These are phyloP conservation scores for Eucidaris tribuloides DNA, from an alignment of 35 echinoderm and acorn worm genomes.

Conservation along the genomic window DNA sequence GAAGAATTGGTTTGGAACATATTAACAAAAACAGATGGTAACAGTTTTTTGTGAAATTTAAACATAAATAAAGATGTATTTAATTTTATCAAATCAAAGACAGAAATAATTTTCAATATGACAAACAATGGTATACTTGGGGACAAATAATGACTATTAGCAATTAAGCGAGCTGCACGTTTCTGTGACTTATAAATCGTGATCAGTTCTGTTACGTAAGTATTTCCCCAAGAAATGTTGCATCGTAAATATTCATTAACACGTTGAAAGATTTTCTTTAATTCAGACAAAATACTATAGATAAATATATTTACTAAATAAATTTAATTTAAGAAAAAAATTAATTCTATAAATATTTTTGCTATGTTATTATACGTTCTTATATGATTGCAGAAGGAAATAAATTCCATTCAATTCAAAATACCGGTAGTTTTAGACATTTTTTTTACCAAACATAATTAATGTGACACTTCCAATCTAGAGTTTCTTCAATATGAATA, in stretches of 20 bases:
- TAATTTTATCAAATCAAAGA: neutral
- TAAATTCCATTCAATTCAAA: too few species aligned
- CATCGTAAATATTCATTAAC: neutral
- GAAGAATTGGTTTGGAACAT: neutral
- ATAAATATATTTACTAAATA: too few species aligned
- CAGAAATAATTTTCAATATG: neutral
- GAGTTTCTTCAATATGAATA: too few species aligned
- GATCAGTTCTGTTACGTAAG: too few species aligned
- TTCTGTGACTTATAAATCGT: too few species aligned
- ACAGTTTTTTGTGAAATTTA: neutral
- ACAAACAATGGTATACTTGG: neutral
- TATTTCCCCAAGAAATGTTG: neutral
- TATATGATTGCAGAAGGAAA: too few species aligned
- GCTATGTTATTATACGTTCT: too few species aligned
- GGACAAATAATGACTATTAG: too few species aligned
- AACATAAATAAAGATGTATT: neutral
- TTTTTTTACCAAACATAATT: neutral
- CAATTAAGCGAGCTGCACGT: too few species aligned
- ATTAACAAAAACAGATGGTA: neutral
- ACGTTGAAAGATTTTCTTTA: neutral
- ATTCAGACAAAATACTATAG: neutral
- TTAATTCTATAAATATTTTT: too few species aligned
- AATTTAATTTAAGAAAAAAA: too few species aligned
- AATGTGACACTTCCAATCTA: too few species aligned
- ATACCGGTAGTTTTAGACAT: neutral